Base-by-base conservation (phyloP, 2,888 invertebrate species). In the Cheilosia grossa region DNA sequence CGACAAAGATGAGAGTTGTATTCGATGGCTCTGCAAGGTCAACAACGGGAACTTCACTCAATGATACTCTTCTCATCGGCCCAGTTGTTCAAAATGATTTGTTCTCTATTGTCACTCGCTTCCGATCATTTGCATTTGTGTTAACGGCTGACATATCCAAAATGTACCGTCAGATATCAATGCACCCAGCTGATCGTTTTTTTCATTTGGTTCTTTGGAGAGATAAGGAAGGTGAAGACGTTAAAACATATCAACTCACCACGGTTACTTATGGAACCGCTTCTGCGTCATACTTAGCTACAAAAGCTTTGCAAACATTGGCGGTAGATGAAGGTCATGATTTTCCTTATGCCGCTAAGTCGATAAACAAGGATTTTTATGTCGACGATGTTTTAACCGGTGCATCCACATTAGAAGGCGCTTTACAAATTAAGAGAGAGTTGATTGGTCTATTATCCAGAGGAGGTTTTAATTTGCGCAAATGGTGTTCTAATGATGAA, bases 211-310 rank as follows among this genome's bases (percentile, higher is more conserved):
- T 67, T 54, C 30, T 67, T 30, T 56, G 44, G 54, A 67, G 54
- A 44, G 27, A 44, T 5, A 63, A 17, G 13, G 17, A 3, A 17
- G 6, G 2, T 17, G 79, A 79, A 5, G 40, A 44, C 2, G 1
- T 85, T 4, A 64, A 73, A 24, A 54, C 51, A 0, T 85, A 64
- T 27, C 67, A 73, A 30, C 44, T 87, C 4, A 56, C 78, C n/a
- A 87, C 83, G 0, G 83, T 78, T 10, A 85, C 75, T 0, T 87
- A 85, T 51, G 81, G 74, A 17, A 83, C 64, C 13, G 63, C 70
- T n/a, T 63, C 85, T 7, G 81, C 77, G 1, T 37, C 72, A 5
- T 77, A 67, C 49, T 30, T 73, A 6, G 17, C 75, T 0, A 42
- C 80, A n/a, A 64, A 72, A 7, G 19, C 59, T 9, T 58, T 77